Conservation (phyloP, 2,888 invertebrate genomes). For the Monochamus alternatus region DNA sequence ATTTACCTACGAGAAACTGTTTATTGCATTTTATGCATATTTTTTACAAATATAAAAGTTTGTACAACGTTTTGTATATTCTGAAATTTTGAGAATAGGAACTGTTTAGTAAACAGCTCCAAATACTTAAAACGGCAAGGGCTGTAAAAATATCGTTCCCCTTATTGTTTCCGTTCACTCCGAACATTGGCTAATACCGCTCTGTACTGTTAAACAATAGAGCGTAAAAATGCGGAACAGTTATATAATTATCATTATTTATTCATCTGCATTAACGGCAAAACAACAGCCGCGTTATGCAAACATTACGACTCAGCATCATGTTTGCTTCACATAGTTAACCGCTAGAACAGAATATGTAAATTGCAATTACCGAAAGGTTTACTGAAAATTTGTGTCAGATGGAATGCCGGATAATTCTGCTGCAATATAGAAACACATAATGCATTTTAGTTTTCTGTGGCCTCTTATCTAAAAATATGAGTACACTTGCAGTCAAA, state of each 20-base stretch:
- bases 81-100: too few relatives aligned
- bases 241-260: constrained; percentile 33
- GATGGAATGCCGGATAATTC: not conserved
- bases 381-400: not conserved
- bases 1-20: too few relatives aligned
- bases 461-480: too few relatives aligned
- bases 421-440: not conserved
- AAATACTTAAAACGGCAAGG: not conserved
- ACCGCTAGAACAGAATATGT: constrained; percentile 39
- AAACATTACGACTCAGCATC: constrained; percentile 33
- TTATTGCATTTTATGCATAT: too few relatives aligned
- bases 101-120: not conserved
- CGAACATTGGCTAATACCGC: constrained; percentile 6
- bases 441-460: too few relatives aligned
- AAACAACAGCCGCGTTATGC: constrained; percentile 37
- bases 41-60: too few relatives aligned
- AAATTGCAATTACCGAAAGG: constrained; percentile 6
- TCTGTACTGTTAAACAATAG: not conserved
- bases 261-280: constrained; percentile 43
- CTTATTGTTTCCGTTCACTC: not conserved
- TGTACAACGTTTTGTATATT: too few relatives aligned
- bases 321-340: constrained; percentile 30
- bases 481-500: too few relatives aligned
- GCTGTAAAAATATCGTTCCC: not conserved
- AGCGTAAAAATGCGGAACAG: constrained; percentile 18